Base-by-base conservation (phyloP, 2,113 vertebrate genomes). In the Merops nubicus region DNA sequence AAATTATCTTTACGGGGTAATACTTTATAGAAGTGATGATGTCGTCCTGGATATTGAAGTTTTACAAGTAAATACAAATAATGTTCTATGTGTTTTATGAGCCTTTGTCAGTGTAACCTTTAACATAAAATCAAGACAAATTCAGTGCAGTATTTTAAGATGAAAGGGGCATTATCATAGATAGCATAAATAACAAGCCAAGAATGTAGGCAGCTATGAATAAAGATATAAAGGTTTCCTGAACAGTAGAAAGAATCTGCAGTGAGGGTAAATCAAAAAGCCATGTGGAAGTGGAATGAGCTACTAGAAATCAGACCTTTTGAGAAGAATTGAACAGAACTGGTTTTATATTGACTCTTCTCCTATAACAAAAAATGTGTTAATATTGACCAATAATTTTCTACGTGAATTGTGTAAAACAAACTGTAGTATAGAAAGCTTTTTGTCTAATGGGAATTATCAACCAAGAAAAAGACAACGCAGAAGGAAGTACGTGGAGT, bases 51-150 rank as follows among this genome's bases (percentile, higher is more conserved):
- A 80, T 67, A 83, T 72, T 77, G 59, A 47, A 85, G 67, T n/a
- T 81, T 80, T 81, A 11, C 28, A 84, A 89, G 64, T 59, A 96
- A 94, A 92, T 91, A 88, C 53, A 88, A 91, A 94, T 90, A 93
- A 80, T 20, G 34, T 20, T 79, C 67, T 70, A 47, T 63, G 78
- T 78, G 74, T 81, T 97, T 88, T 74, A 89, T 82, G 64, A 57
- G n/a, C 59, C 36, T 92, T 64, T 91, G 53, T 82, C 75, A 42
- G 77, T 19, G 22, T 87, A 95, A 91, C 82, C 28, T 96, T 89
- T 70, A 59, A 47, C 59, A 75, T 69, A 90, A 93, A 91, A 96
- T 81, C 60, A 82, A 95, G 86, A 89, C 40, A 38, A 19, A 94
- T n/a, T 89, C 69, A 76, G 29, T 45, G 50, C 62, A 38, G 40